Evolutionary conservation across 2,888 invertebrate species (phyloP).

Genomic region (Drosophila paramelanica): DNA sequence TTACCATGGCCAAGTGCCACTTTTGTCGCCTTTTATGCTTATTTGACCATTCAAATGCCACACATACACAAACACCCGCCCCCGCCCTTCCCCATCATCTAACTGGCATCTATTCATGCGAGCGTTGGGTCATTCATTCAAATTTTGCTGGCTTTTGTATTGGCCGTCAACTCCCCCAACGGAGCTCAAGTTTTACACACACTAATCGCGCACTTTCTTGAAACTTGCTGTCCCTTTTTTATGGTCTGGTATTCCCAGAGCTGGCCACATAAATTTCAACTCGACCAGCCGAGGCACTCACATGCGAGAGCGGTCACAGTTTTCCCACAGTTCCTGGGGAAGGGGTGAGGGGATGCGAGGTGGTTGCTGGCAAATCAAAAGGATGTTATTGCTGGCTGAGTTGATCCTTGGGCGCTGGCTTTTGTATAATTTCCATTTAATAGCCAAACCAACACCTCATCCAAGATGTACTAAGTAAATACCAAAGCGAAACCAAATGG

Average conservation of each 20-base stretch:
- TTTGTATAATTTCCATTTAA: conserved; percentile 76
- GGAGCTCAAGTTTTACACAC: conserved; percentile 23
- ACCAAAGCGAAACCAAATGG: conserved; percentile 28
- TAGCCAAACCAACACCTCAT: conserved; percentile 68
- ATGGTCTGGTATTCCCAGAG: conserved; percentile 50
- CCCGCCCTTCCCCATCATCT: background rate
- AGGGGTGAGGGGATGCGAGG: background rate
- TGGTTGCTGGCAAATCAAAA: conserved; percentile 65
- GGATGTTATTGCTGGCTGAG: conserved; percentile 66
- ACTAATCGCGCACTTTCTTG: conserved; percentile 62
- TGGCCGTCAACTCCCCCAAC: conserved; percentile 33
- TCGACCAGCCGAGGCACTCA: conserved; percentile 18
- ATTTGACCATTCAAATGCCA: conserved; percentile 69
- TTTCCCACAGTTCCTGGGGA: conserved; percentile 63
- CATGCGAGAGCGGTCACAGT: conserved; percentile 57
- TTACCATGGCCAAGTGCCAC: conserved; percentile 67
- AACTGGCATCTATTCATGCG: conserved; percentile 30
- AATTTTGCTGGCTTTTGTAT: conserved; percentile 62
- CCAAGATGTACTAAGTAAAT: conserved; percentile 37
- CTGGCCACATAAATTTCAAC: conserved; percentile 66
- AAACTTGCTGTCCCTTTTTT: conserved; percentile 66
- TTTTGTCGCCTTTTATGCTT: conserved; percentile 81
- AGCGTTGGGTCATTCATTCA: conserved; percentile 60
- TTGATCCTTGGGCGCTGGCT: conserved; percentile 31
- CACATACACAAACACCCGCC: conserved; percentile 17